Conservation (phyloP, 2,797 vertebrate species). For the Gobio occitaniae region DNA sequence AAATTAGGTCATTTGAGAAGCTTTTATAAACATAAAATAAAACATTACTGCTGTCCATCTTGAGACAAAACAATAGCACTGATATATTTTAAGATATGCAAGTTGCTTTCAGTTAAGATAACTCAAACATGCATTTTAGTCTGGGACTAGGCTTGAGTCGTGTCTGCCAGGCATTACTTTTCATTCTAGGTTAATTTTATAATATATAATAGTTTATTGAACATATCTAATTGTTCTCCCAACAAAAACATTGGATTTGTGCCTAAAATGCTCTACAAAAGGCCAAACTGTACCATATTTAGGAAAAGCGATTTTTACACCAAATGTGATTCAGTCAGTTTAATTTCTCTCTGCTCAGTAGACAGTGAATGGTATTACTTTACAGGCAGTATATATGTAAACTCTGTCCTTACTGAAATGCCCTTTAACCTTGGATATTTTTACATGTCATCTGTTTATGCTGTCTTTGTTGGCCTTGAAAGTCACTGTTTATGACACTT, state of each 20-base stretch:
- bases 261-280: neutral
- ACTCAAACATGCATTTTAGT: no score
- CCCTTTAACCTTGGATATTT: slow-evolving; percentile 17
- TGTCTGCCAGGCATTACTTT: neutral
- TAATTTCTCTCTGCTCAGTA: neutral
- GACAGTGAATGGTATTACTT: slow-evolving; percentile 7
- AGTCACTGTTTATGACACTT: slow-evolving; percentile 18
- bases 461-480: neutral
- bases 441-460: neutral
- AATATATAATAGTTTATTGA: no score
- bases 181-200: neutral
- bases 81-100: no score
- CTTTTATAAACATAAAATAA: no score
- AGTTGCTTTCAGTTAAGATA: no score
- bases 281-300: neutral
- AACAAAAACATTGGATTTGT: neutral
- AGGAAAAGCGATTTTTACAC: neutral
- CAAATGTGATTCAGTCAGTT: neutral
- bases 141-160: no score
- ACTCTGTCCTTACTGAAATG: neutral
- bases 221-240: neutral
- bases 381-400: slow-evolving; percentile 8
- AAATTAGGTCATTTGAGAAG: no score
- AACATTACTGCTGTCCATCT: no score
- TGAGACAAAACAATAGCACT: no score